These are phyloP conservation scores for Rachycentron canadum DNA, from an alignment of 2,797 vertebrate genomes.

Conservation along the genomic window DNA sequence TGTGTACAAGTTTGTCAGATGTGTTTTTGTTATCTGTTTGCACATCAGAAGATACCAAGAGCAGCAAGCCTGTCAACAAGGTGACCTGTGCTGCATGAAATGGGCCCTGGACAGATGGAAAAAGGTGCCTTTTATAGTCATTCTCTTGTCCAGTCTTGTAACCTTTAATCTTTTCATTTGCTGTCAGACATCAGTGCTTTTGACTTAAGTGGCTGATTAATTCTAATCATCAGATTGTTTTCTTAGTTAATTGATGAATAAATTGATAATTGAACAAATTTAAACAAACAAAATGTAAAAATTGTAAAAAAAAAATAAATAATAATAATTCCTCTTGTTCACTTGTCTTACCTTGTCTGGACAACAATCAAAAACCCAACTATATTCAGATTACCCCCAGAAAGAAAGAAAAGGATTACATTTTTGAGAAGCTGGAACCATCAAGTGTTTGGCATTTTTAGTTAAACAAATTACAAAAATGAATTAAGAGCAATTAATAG, in stretches of 20 bases:
- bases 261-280: too few species aligned
- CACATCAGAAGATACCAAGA: conserved; percentile 81
- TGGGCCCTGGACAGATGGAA: conserved; percentile 87
- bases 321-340: too few species aligned
- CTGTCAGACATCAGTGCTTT: background rate
- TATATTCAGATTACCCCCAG: background rate
- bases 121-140: conserved; percentile 81
- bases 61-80: conserved; percentile 76
- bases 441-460: background rate
- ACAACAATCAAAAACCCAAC: background rate
- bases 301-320: background rate
- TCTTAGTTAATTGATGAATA: background rate
- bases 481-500: background rate
- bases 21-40: conserved; percentile 40
- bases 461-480: background rate
- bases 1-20: background rate
- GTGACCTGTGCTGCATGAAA: conserved; percentile 70
- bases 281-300: background rate
- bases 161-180: background rate
- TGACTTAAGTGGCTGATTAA: background rate
- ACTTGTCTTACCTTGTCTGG: background rate
- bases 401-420: background rate
- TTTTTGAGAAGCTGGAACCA: background rate
- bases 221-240: background rate
- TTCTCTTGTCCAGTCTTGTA: background rate